A percentile compares a stretch with the other conserved stretches of the same genome.
These are phyloP conservation scores for Sarcophaga peregrina DNA, from an alignment of 1,140 invertebrate species.

Conservation along the genomic window DNA sequence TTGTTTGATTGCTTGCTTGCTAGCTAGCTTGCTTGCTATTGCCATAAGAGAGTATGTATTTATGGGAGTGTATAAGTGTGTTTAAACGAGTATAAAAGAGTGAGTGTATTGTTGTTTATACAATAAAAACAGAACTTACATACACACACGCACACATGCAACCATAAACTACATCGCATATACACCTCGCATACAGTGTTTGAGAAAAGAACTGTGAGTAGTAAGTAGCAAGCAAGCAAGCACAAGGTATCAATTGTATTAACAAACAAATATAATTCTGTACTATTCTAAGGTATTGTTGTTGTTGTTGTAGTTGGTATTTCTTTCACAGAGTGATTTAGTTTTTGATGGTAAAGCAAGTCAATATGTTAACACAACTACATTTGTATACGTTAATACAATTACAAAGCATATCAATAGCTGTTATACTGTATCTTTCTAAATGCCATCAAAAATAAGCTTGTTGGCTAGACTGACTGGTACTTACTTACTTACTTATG, in stretches of 20 bases:
- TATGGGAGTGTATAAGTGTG: not conserved
- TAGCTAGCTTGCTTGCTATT: not conserved
- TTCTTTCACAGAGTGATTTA: not conserved
- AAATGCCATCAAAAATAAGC: too few relatives aligned
- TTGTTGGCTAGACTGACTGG: too few relatives aligned
- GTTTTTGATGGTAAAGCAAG: not conserved
- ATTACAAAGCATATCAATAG: too few relatives aligned
- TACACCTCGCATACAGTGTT: too few relatives aligned
- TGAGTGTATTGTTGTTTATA: not conserved
- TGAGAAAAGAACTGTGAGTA: too few relatives aligned
- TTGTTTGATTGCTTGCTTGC: too few relatives aligned
- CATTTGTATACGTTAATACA: too few relatives aligned
- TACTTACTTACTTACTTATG: too few relatives aligned
- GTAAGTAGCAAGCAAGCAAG: not conserved
- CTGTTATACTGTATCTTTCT: too few relatives aligned
- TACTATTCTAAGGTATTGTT: not conserved
- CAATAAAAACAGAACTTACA: not conserved
- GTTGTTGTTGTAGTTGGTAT: not conserved
- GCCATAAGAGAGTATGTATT: not conserved
- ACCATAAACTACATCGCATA: not conserved
- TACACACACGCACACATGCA: not conserved
- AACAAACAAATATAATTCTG: not conserved
- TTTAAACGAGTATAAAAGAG: not conserved
- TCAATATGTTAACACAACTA: too few relatives aligned
- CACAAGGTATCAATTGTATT: constrained; percentile 23